Base-by-base conservation (phyloP, 1,140 invertebrate species). In the Orius laevigatus region DNA sequence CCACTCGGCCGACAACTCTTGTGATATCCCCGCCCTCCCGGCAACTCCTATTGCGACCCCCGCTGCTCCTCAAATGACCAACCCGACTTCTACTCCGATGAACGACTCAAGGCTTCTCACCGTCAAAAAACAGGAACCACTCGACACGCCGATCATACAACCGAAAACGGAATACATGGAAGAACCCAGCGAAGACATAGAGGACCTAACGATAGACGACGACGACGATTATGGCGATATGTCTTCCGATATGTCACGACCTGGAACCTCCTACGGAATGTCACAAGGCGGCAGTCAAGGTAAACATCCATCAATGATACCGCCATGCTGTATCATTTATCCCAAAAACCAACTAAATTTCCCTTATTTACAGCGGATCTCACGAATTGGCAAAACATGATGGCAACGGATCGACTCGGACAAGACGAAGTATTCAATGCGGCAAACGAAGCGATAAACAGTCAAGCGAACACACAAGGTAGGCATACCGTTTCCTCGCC, bases 381-480 rank as follows among this genome's bases (percentile, higher is more conserved):
- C 35, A 36, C 49, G 38, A 41, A 50, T 39, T 50, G 49, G 49
- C 49, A 50, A 50, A 15, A 43, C 18, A 50, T 32, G 32, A 35
- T 31, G 19, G 20, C 41, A 42, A 14, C 16, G 39, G 36, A 45
- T 35, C 19, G 41, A 14, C 65, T 65, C 46, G 50, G 50, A 16
- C 48, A 25, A 18, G 77, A 79, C 54, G 76, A 78, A 66, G 72
- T 78, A 58, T 76, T 78, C 62, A 67, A 79, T 58, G 72, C 73
- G 60, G 72, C 75, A 60, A 76, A 78, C 67, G 77, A 79, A 64
- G 73, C 75, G 57, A 50, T 55, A 4, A 71, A 72, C 63, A 50
- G 51, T 16, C 53, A 79, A 66, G 70, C 76, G 63, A 76, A 79
- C 68, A 75, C 76, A 60, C 77, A 79, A 79, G 77, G 77, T 79